These are phyloP conservation scores for Ectobius pallidus DNA, from an alignment of 2,888 invertebrate species.

Conservation along the genomic window DNA sequence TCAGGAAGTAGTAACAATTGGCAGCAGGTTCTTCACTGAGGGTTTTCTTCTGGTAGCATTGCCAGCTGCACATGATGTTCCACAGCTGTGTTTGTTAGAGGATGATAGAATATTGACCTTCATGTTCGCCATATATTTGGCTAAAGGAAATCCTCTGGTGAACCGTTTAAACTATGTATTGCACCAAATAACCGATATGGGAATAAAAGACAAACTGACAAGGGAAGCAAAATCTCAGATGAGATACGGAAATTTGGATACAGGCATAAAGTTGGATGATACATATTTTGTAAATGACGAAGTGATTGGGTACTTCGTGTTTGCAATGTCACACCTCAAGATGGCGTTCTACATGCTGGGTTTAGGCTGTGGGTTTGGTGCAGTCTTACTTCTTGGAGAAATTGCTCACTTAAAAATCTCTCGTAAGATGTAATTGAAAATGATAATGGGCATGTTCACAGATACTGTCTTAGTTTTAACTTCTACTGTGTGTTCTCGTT, in stretches of 20 bases:
- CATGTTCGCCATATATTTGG: background rate
- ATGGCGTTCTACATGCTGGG: background rate
- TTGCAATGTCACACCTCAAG: background rate
- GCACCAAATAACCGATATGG: background rate
- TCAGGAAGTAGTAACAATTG: background rate
- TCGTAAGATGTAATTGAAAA: too few relatives aligned
- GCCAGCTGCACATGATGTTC: background rate
- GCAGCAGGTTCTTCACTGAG: background rate
- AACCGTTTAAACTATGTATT: background rate
- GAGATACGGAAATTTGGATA: background rate
- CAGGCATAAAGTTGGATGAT: background rate
- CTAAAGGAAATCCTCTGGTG: background rate
- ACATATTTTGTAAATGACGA: background rate
- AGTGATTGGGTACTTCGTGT: background rate
- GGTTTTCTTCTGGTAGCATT: too few relatives aligned
- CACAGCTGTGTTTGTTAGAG: background rate
- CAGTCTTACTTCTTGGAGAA: too few relatives aligned
- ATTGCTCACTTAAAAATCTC: too few relatives aligned
- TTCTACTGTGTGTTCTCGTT: too few relatives aligned
- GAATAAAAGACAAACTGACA: background rate
- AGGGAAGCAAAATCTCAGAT: background rate
- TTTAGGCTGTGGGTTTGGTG: background rate
- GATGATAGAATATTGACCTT: background rate
- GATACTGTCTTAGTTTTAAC: too few relatives aligned
- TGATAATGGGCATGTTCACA: too few relatives aligned